Evolutionary conservation across 64 coral and sea anemone genomes (phyloP).

Genomic region (Cladopsammia gracilis): DNA sequence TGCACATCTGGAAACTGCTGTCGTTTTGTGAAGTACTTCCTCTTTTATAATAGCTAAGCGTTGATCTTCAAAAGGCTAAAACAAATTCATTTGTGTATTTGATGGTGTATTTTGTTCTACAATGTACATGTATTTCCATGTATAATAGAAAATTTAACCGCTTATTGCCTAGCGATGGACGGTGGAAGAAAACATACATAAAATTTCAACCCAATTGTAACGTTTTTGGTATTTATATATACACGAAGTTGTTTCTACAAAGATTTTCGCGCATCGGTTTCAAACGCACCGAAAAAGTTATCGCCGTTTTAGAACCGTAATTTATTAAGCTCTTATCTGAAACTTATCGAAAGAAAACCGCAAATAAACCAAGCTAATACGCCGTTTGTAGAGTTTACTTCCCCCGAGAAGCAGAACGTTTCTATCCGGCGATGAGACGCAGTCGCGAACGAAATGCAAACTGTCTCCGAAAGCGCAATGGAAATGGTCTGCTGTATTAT

Average conservation of each 20-base stretch:
- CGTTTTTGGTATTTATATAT: too few species aligned
- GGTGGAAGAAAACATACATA: too few species aligned
- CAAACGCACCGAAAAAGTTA: neutral
- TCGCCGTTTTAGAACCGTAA: neutral
- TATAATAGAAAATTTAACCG: too few species aligned
- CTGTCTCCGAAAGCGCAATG: too few species aligned
- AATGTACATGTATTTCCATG: neutral
- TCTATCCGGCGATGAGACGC: too few species aligned
- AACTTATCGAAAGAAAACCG: neutral
- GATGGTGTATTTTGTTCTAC: neutral
- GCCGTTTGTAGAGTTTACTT: neutral
- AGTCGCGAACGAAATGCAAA: too few species aligned
- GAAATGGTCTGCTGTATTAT: neutral
- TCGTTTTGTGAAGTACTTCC: neutral
- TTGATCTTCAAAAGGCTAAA: neutral
- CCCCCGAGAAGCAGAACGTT: too few species aligned
- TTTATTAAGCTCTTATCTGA: constrained; percentile 6
- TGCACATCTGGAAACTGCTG: neutral
- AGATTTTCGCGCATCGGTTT: too few species aligned
- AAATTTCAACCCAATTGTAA: too few species aligned
- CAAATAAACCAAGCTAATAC: neutral
- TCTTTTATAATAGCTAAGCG: neutral
- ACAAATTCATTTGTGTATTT: neutral
- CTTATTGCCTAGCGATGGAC: too few species aligned
- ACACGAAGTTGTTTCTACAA: too few species aligned